Base-by-base conservation (phyloP, 1,140 invertebrate genomes). In the Drosophila ercepeae region DNA sequence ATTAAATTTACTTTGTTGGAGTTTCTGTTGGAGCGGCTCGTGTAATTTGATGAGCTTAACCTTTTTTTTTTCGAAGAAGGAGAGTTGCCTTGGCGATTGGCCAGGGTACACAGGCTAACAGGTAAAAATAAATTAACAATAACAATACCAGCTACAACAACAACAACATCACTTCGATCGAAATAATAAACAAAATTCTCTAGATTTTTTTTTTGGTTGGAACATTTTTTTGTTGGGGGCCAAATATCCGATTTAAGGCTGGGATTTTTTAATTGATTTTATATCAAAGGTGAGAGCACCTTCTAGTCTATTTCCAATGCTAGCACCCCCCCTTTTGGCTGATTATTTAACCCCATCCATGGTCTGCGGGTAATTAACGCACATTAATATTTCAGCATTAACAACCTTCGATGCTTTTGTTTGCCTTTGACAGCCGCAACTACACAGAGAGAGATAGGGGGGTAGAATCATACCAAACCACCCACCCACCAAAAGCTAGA, bases 301-400 rank as follows among this genome's bases (percentile, higher is more conserved):
- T n/a, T n/a, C n/a, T n/a, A n/a, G n/a, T n/a, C n/a, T n/a, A n/a
- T n/a, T n/a, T n/a, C n/a, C n/a, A n/a, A 8, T 2, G 3, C 2
- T 2, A 27, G 5, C 2, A 7, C 27, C 46, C 46, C 25, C 25
- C 4, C n/a, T 29, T 39, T n/a, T 34, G 32, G 29, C 11, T 11
- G 13, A 39, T 7, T 39, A 39, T 39, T 49, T 49, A 8, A 16
- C 19, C 3, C 45, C 25, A 3, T 9, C 25, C 44, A 52, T 32
- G 29, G 29, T 44, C 27, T 34, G 58, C 25, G 16, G 42, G 64
- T 86, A 84, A 86, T 86, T 86, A 86, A 86, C 55, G 76, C 77
- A 81, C 81, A 88, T 86, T 88, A 86, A 86, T 88, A 88, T 81
- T 81, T 86, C 82, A 86, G 78, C 81, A 86, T 86, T 75, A 73